Base-by-base conservation (phyloP, 2,113 vertebrate genomes). In the Pangasianodon gigas region DNA sequence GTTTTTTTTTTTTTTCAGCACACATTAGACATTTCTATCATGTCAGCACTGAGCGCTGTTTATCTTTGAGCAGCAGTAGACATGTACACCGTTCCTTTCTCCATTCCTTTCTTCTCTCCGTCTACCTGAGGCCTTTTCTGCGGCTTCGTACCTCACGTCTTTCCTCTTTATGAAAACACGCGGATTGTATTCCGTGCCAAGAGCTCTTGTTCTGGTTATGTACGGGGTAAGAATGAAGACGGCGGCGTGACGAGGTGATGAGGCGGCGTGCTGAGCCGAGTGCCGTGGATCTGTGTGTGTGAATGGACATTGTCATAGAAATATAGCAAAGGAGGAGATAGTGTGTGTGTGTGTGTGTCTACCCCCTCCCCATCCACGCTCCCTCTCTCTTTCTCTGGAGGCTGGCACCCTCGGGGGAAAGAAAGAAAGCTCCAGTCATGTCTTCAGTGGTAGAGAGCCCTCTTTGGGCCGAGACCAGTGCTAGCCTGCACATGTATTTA, bases 401-500 rank as follows among this genome's bases (percentile, higher is more conserved):
- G 87, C 74, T 91, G 91, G 91, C 91, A 92, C 90, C 62, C 90
- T 86, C 85, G 80, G 92, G 92, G 93, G 19, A 37, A 58, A 41
- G 81, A 58, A 58, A 41, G 81, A 91, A 91, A 91, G 91, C 93
- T 88, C 41, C 91, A 91, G 88, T 91, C 91, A 90, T 93, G 94
- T 95, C 94, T 90, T 92, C 87, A 75, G 94, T 94, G 85, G 52
- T 88, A 94, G 95, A 94, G 95, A 94, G 94, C 94, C 95, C 94
- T 95, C 94, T 95, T 93, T 95, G 94, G 95, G 95, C 93, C 91
- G 89, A 90, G 86, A 89, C 84, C 83, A 91, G 83, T 84, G 89
- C 85, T 79, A 87, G 74, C 69, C 84, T 79, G 14, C 83, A 79
- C 71, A 81, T 21, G 60, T 69, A 37, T 24, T 79, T 48, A 37